Base-by-base conservation (phyloP, 2,888 invertebrate species). In the Philereme vetulata region DNA sequence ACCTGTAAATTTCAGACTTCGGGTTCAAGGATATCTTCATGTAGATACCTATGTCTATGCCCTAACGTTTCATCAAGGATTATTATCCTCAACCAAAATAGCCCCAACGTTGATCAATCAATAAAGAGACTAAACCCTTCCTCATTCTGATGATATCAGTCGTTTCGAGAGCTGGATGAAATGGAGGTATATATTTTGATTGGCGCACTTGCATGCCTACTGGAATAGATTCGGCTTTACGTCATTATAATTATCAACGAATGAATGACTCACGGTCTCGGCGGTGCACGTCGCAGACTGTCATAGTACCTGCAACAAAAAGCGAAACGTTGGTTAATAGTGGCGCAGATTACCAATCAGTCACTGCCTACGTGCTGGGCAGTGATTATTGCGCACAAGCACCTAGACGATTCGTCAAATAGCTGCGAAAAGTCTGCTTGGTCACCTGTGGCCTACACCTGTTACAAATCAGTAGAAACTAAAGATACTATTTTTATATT, bases 231-330 rank as follows among this genome's bases (percentile, higher is more conserved):
- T 62, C 48, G 58, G 7, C 11, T 54, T 52, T 35, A 57, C 57
- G 58, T 62, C 55, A 62, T 55, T 46, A 48, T 48, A 54, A 51
- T 62, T 82, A 82, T 78, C 75, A 75, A 72, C 74, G 70, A 65
- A 71, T 62, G 72, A 66, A 79, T 85, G 88, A 91, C 90, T 91
- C 90, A 91, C 90, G 82, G 82, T 83, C 66, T 72, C 79, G 80
- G 77, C 74, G 77, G 72, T 77, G 80, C 76, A 76, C 81, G 82
- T 79, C 79, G 86, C 77, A 84, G 82, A 84, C 82, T 76, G 84
- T 85, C 89, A 87, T 86, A 81, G 84, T 90, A 91, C 90, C 90
- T 91, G 90, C 62, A 90, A 90, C 80, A 82, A 73, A 53, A 40
- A 65, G 79, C 71, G 74, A 75, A 83, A 82, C 82, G 74, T 77